Conservation (phyloP, 2,797 vertebrate species). For the Anomalospiza imberbis region DNA sequence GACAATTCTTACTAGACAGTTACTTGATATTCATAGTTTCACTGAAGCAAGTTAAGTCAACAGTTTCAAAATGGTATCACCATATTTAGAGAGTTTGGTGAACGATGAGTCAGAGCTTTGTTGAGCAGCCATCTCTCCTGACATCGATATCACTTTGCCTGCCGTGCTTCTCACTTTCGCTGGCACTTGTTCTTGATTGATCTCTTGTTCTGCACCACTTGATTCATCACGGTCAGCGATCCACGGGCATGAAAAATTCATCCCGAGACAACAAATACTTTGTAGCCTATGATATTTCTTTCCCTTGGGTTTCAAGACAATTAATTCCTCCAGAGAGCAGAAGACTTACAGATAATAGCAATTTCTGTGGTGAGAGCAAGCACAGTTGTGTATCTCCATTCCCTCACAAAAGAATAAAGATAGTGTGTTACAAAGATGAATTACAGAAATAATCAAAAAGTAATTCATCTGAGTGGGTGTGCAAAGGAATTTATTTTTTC, state of each 20-base stretch:
- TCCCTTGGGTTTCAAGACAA: neutral
- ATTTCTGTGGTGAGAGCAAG: neutral
- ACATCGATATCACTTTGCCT: neutral
- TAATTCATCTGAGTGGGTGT: neutral
- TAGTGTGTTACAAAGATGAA: neutral
- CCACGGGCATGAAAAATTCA: constrained; percentile 35
- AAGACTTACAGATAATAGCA: neutral
- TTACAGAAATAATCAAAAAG: neutral
- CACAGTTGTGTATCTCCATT: neutral
- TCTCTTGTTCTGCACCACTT: constrained; percentile 27
- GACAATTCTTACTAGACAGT: neutral
- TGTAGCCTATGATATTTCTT: neutral
- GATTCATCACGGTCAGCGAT: constrained; percentile 3
- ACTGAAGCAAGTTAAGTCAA: neutral
- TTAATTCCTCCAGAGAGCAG: constrained; percentile 5
- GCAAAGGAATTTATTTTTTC: neutral
- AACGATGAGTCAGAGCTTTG: neutral
- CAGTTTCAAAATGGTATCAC: neutral
- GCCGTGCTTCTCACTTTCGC: neutral
- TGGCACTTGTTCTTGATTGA: constrained; percentile 18
- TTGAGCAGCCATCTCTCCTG: neutral
- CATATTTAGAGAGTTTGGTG: neutral
- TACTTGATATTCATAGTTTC: constrained; percentile 8
- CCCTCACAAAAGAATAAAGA: neutral
- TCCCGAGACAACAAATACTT: neutral